phyloP scores from a whole-genome alignment of 2,888 invertebrate species.

The Pardosa pseudoannulata region DNA sequence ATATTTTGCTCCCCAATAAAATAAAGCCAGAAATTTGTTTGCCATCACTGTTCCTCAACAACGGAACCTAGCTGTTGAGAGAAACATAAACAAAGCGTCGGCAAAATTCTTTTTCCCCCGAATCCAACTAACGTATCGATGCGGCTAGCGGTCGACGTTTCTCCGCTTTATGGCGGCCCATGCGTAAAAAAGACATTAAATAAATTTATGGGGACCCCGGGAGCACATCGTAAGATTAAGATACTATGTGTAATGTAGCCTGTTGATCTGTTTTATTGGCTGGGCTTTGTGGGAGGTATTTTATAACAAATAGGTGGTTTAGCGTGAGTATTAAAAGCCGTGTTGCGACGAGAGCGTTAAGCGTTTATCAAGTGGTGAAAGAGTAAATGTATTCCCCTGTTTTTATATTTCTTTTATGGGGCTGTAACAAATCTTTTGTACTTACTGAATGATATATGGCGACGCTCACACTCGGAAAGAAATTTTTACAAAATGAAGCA shows the following conservation, averaged over 20 bases:
- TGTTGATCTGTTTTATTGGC: conserved; percentile 17
- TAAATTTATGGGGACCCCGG: conserved; percentile 45
- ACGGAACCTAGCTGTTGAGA: conserved; percentile 21
- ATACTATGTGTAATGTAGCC: conserved; percentile 27
- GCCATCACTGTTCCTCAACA: conserved; percentile 43
- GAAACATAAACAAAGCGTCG: conserved; percentile 61
- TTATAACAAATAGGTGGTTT: conserved; percentile 17
- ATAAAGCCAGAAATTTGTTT: neutral
- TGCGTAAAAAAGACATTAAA: conserved; percentile 62
- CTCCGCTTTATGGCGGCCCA: conserved; percentile 37
- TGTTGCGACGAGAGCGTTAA: conserved; percentile 7
- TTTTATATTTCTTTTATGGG: neutral
- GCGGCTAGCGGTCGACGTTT: conserved; percentile 34
- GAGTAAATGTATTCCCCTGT: neutral
- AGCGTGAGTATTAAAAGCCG: neutral
- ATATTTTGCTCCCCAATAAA: neutral
- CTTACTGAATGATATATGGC: neutral
- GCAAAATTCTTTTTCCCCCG: conserved; percentile 13
- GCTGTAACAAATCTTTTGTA: neutral
- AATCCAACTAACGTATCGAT: conserved; percentile 29
- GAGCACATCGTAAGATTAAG: conserved; percentile 38
- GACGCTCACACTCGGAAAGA: neutral
- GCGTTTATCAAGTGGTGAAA: conserved; percentile 9
- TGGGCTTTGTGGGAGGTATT: conserved; percentile 11
- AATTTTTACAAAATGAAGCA: neutral